These are phyloP conservation scores for Choloepus hoffmanni DNA, from an alignment of 2,113 vertebrate genomes.

Conservation along the genomic window DNA sequence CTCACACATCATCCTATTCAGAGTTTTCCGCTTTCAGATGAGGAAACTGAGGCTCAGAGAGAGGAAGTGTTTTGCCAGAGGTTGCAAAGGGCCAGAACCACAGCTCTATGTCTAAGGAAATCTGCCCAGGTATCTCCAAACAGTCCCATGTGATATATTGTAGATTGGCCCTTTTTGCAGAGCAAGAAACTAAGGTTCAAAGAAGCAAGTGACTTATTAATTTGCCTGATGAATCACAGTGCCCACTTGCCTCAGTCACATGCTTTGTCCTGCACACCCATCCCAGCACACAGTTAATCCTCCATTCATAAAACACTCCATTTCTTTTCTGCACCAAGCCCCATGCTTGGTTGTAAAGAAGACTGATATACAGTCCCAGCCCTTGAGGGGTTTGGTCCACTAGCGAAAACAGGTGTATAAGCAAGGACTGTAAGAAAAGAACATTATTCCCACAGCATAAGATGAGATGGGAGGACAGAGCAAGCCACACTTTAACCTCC, in stretches of 20 bases:
- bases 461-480: not conserved
- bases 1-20: not conserved
- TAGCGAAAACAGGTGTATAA: not conserved
- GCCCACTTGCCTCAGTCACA: not conserved
- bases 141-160: rapidly evolving
- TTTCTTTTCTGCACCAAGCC: not conserved
- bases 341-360: not conserved
- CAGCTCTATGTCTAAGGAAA: not conserved
- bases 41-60: not conserved
- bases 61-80: not conserved
- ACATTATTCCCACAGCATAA: not conserved
- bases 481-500: not conserved
- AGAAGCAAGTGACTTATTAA: not conserved
- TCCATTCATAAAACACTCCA: not conserved
- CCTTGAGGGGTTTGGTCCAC: not conserved
- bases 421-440: not conserved
- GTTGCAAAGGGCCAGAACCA: not conserved
- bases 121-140: not conserved
- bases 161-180: not conserved
- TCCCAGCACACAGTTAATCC: not conserved
- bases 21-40: not conserved
- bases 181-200: not conserved
- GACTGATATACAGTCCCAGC: not conserved
- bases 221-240: not conserved
- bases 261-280: too few relatives aligned